A percentile compares a stretch with the other conserved stretches of the same genome.
These are phyloP conservation scores for Archegozetes longisetosus DNA, from an alignment of 1,140 invertebrate genomes.

Conservation along the genomic window DNA sequence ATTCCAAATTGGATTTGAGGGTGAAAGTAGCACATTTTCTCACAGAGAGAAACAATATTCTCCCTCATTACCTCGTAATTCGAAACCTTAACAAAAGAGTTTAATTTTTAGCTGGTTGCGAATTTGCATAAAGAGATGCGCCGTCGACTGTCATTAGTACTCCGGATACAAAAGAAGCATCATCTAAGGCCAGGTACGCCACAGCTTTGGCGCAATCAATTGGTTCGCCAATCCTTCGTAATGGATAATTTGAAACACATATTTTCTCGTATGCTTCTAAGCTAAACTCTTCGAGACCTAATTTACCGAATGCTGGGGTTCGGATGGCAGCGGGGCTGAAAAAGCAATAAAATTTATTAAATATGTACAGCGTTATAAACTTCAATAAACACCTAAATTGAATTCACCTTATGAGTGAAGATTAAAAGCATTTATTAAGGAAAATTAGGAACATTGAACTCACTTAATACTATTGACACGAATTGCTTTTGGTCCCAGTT, in stretches of 20 bases:
- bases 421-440: too few relatives aligned
- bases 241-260: not conserved
- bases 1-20: too few relatives aligned
- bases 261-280: not conserved
- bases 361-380: not conserved
- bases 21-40: too few relatives aligned
- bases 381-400: too few relatives aligned
- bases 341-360: not conserved
- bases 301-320: not conserved
- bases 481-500: constrained; percentile 27
- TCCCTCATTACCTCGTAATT: too few relatives aligned
- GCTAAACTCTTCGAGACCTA: not conserved
- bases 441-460: not conserved
- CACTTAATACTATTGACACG: constrained; percentile 24
- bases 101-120: too few relatives aligned
- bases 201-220: constrained; percentile 47
- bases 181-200: constrained; percentile 63
- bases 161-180: constrained; percentile 63
- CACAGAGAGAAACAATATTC: too few relatives aligned
- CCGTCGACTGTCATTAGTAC: constrained; percentile 63
- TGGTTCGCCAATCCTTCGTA: constrained; percentile 13
- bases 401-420: too few relatives aligned
- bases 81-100: too few relatives aligned
- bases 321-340: constrained; percentile 7
- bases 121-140: constrained; percentile 24